A percentile compares a stretch with the other conserved stretches of the same genome.
These are phyloP conservation scores for Callorhinus ursinus DNA, from an alignment of 2,113 vertebrate species.

Conservation along the genomic window DNA sequence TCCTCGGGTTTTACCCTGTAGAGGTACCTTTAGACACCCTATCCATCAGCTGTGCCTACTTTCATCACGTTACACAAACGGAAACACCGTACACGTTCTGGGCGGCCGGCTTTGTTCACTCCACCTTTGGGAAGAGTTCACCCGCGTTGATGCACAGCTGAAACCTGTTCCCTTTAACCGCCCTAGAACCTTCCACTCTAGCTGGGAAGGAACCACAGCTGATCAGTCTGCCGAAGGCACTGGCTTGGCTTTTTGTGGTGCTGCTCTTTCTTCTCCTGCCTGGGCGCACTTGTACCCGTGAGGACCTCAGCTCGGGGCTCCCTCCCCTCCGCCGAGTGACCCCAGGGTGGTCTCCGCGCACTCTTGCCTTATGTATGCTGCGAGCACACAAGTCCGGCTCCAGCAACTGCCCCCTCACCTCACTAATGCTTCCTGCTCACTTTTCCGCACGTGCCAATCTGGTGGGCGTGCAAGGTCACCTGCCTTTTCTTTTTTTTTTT, in stretches of 20 bases:
- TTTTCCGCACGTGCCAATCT: not conserved
- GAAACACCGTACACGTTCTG: not conserved
- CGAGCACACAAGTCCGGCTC: not conserved
- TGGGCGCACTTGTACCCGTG: fast-evolving
- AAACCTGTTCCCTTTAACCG: not conserved
- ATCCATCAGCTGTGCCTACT: no score
- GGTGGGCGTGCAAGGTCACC: not conserved
- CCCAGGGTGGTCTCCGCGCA: fast-evolving
- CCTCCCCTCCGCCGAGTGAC: not conserved
- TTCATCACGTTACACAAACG: not conserved
- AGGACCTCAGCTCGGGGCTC: fast-evolving
- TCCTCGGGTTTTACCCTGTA: not conserved
- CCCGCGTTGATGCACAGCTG: not conserved
- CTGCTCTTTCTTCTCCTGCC: not conserved
- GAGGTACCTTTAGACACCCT: not conserved
- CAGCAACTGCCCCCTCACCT: not conserved
- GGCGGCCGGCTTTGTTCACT: not conserved
- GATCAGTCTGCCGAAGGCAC: not conserved
- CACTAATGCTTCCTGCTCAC: not conserved
- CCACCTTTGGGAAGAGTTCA: not conserved
- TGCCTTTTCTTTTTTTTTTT: not conserved
- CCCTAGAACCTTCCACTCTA: no score
- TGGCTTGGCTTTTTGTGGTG: not conserved
- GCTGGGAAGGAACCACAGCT: fast-evolving
- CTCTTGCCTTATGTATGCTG: not conserved